These are phyloP conservation scores for Papilio protenor DNA, from an alignment of 2,888 invertebrate genomes.

Conservation along the genomic window DNA sequence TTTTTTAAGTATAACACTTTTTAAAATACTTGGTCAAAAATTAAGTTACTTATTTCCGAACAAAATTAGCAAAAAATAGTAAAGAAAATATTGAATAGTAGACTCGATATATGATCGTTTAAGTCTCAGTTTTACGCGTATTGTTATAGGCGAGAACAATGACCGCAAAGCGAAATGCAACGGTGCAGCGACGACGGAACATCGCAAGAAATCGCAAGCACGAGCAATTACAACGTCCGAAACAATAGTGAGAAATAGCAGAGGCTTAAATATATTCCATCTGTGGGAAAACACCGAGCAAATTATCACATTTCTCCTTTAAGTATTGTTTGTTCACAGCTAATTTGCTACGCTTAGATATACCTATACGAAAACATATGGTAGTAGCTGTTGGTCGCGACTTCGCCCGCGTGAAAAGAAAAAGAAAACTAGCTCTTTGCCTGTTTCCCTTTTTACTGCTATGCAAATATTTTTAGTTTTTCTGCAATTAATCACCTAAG, in stretches of 20 bases:
- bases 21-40: neutral
- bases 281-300: conserved; percentile 68
- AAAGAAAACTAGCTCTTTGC: neutral
- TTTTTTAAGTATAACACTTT: neutral
- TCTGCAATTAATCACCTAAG: no score
- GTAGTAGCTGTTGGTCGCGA: no score
- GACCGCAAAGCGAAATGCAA: conserved; percentile 46
- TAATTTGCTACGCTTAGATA: conserved; percentile 19
- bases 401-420: neutral
- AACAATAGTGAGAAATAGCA: conserved; percentile 76
- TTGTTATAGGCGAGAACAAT: conserved; percentile 47
- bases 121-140: conserved; percentile 31
- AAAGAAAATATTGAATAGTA: neutral
- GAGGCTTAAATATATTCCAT: conserved; percentile 67
- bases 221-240: conserved; percentile 64
- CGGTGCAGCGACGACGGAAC: conserved; percentile 51
- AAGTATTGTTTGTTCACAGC: conserved; percentile 41
- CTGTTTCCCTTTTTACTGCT: neutral
- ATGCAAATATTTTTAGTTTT: no score
- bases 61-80: neutral
- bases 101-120: conserved; percentile 26
- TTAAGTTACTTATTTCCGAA: neutral
- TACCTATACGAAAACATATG: neutral
- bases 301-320: conserved; percentile 70
- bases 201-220: conserved; percentile 68